Evolutionary conservation across 2,113 vertebrate genomes (phyloP), one percentile per base, ranked within the genome.

Genomic region (Rhinogobius similis): DNA sequence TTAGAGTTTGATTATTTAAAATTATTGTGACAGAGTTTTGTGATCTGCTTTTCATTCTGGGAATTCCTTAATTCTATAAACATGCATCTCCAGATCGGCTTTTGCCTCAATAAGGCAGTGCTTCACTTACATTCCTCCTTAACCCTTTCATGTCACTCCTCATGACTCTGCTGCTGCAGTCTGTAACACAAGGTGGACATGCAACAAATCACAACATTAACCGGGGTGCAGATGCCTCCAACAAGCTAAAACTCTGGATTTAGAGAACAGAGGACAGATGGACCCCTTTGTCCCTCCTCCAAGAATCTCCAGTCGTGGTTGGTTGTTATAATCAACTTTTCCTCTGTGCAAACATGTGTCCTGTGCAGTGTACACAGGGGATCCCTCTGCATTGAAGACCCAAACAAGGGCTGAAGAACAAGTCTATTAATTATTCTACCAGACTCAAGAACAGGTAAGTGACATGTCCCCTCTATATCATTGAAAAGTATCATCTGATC

Each of bases 71-170:
- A 23, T 62, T 79, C 52, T 87, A 39, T 87, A 82, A 87, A 88
- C 84, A 86, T 12, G 26, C 62, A 46, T 62, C 44, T 8, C 38
- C 74, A 65, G 73, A 14, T 73, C 68, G 72, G 70, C 53, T 84
- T 92, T 82, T 92, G 91, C 87, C 91, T 93, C 83, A 92, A 92
- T 90, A 93, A 90, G 92, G 92, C 77, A 86, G 81, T 79, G 82
- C 68, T 82, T 83, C 68, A 62, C 38, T 27, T 36, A 52, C 53
- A 41, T 66, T 46, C 53, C n/a, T 68, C 27, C n/a, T 83, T 88
- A 85, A 88, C 84, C n/a, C 70, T 72, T 68, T 85, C 27, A 52
- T 46, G 52, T 58, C 32, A 64, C 70, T 16, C 5, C n/a, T 18
- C 5, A 18, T 21, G 0, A 41, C 24, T 38, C 21, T 10, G 0